Evolutionary conservation across 35 echinoderm and acorn worm genomes (phyloP), one percentile per base, ranked within the genome.

Genomic region (Lytechinus variegatus): DNA sequence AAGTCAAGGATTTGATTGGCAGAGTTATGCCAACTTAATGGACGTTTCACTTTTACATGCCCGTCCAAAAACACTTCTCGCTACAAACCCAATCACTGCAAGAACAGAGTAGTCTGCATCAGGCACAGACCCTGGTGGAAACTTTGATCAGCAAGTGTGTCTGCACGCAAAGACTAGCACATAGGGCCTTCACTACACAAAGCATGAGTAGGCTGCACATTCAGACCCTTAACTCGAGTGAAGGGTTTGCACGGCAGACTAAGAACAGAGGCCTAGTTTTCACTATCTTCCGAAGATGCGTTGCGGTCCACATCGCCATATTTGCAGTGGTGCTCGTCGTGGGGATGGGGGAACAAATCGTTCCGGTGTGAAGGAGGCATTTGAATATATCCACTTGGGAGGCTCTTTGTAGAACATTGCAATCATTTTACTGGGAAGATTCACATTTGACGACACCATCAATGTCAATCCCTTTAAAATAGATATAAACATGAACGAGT

Each of bases 21-120:
- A 90, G 88, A 90, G 88, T 54, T 90, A 90, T 44, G 88, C 88
- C 88, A 54, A 90, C 29, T 90, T 90, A 54, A 90, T 79, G 66
- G 66, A 79, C 66, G 21, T 16, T 24, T 24, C 66, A 79, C 66
- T 79, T 79, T 79, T 5, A 79, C 66, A 79, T 79, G 66, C n/a
- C n/a, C 66, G 8, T 44, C 66, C 8, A 2, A 11, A 79, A 24
- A 79, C 66, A 24, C 16, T 1, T 24, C 19, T 79, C 14, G 6
- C 8, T 79, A 79, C 66, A 79, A 24, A 24, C 66, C 19, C 66
- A 79, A 24, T 24, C 66, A 79, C 66, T 79, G 66, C 66, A 79
- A 1, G n/a, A 79, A 19, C 6, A 24, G 66, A 79, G 21, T 44
- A 44, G 8, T 8, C 21, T 24, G 21, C 33, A 44, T 44, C 33